These are phyloP conservation scores for Ormyrus thymus DNA, from an alignment of 2,888 invertebrate species.

Conservation along the genomic window DNA sequence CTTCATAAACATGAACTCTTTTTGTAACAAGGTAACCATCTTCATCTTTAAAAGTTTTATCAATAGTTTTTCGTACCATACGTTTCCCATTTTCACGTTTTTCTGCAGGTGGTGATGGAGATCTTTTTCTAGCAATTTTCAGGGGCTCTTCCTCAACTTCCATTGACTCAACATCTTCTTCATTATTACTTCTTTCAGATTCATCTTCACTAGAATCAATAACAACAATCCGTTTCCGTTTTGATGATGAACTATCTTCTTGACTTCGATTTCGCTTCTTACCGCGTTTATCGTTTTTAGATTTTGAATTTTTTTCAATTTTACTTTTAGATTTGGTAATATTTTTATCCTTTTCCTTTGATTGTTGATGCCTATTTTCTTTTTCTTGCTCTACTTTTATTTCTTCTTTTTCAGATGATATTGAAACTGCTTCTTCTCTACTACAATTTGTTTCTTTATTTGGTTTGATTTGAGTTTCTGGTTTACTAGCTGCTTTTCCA, in stretches of 20 bases:
- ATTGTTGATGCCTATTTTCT: conserved; percentile 40
- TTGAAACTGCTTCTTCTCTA: not conserved
- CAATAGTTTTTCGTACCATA: conserved; percentile 68
- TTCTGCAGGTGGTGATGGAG: conserved; percentile 65
- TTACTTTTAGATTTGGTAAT: conserved; percentile 35
- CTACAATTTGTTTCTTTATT: conserved; percentile 10
- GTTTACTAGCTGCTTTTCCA: conserved; percentile 58
- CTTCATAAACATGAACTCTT: conserved; percentile 70
- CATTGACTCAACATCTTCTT: conserved; percentile 60
- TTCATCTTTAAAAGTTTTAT: conserved; percentile 69
- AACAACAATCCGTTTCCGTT: conserved; percentile 67
- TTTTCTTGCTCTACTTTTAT: conserved; percentile 26
- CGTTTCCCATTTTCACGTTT: conserved; percentile 64
- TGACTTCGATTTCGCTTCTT: conserved; percentile 65
- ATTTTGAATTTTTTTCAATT: conserved; percentile 47
- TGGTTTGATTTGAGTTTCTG: conserved; percentile 18
- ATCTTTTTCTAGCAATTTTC: conserved; percentile 57
- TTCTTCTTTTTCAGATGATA: conserved; percentile 4
- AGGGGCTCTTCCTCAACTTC: conserved; percentile 58
- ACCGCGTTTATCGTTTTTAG: conserved; percentile 58
- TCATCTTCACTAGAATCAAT: conserved; percentile 66
- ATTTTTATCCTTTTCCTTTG: conserved; percentile 25
- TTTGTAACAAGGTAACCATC: conserved; percentile 73
- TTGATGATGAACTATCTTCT: conserved; percentile 59
- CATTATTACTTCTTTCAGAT: conserved; percentile 46